phyloP scores from a whole-genome alignment of 2,888 invertebrate species.

The Macrosoma leucophasiata region DNA sequence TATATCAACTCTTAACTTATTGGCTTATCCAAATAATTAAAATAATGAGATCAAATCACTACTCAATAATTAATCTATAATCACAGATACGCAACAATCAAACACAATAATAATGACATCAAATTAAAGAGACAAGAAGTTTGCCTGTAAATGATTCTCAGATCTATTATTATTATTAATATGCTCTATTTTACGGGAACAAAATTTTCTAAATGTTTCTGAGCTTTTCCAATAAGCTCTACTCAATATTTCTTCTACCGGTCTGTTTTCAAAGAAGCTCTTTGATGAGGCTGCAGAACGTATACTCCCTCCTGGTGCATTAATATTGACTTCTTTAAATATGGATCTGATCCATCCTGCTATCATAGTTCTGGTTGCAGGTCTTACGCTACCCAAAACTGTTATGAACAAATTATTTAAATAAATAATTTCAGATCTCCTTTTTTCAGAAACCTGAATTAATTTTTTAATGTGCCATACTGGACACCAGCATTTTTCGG shows the following conservation, averaged over 20 bases:
- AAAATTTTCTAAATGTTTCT: background rate
- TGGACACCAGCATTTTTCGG: background rate
- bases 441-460: background rate
- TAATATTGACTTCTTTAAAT: background rate
- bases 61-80: no score
- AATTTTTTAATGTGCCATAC: background rate
- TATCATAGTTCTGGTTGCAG: background rate
- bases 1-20: background rate
- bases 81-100: no score
- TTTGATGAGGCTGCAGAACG: background rate
- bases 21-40: background rate
- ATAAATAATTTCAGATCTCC: no score
- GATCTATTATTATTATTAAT: background rate
- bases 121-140: no score
- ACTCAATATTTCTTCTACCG: background rate
- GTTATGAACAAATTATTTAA: background rate
- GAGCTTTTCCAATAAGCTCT: no score
- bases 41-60: background rate
- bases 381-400: background rate
- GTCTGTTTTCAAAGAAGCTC: background rate
- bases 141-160: no score
- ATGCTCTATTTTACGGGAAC: background rate
- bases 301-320: background rate
- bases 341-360: no score
- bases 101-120: no score